A percentile compares a stretch with the other conserved stretches of the same genome.
These are phyloP conservation scores for Orthonyx spaldingii DNA, from an alignment of 2,113 vertebrate genomes.

Conservation along the genomic window DNA sequence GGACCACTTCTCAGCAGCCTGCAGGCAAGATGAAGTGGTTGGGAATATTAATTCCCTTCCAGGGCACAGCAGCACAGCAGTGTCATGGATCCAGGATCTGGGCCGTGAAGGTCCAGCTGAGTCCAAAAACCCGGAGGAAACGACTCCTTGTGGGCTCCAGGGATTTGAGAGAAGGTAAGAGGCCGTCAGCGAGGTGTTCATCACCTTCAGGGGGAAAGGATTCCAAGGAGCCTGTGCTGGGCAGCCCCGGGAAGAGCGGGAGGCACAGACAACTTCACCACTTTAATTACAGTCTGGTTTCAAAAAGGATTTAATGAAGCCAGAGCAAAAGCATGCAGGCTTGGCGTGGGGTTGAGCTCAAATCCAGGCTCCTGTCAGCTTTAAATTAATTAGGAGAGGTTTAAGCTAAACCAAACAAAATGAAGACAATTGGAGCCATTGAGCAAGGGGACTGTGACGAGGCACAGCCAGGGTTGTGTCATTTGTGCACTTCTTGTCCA, in stretches of 20 bases:
- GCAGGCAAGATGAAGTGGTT: not conserved
- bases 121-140: not conserved
- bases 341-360: not conserved
- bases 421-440: not conserved
- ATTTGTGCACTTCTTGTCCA: rapidly evolving
- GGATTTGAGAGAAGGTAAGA: not conserved
- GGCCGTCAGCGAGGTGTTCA: rapidly evolving
- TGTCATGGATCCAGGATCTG: not conserved
- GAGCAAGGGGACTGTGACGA: not conserved
- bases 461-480: rapidly evolving
- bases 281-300: not conserved
- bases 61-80: not conserved
- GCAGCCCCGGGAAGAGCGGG: not conserved
- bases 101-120: not conserved
- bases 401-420: not conserved
- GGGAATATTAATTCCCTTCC: not conserved
- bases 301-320: not conserved
- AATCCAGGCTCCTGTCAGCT: not conserved
- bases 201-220: not conserved
- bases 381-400: not conserved
- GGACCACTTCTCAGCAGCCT: not conserved
- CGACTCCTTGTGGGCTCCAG: rapidly evolving
- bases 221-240: not conserved
- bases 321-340: not conserved
- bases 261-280: rapidly evolving